Base-by-base conservation (phyloP, 2,888 invertebrate species). In the Helicoverpa assulta region DNA sequence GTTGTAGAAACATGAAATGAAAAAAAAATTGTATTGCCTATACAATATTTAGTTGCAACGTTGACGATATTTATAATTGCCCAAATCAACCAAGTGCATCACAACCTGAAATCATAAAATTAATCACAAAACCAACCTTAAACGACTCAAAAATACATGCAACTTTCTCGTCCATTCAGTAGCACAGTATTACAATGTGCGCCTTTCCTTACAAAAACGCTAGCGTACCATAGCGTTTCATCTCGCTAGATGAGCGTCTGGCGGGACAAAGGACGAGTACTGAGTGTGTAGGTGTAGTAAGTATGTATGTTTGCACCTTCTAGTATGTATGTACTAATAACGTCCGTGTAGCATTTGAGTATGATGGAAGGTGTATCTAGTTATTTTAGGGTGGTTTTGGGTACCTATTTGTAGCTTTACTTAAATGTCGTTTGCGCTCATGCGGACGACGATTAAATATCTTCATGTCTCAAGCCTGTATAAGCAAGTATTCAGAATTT, bases 221-320 rank as follows among this genome's bases (percentile, higher is more conserved):
- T 16, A 56, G 64, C 57, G 70, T 72, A 67, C 56, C 63, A 51
- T 67, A 61, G 70, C 60, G 69, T 64, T 81, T 82, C 77, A 76
- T 81, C 54, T 71, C 67, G 59, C 76, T 64, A 81, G 70, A 70
- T 61, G 80, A 80, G 70, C 67, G 73, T 63, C 80, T 72, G 56
- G 54, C 58, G 70, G 73, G 80, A 81, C 83, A 81, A 81, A 69
- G 58, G 57, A 40, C 58, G 64, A 40, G 57, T 78, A 33, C 62
- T 43, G 50, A 8, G 21, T 78, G 19, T n/a, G 47, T 47, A 6
- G n/a, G 47, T n/a, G 47, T n/a, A 47, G 47, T 14, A 12, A 0
- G 4, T 47, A 47, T 55, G 37, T 58, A 73, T 53, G 5, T 50
- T 26, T 12, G 43, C 33, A 78, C 14, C 14, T 47, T 1, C 21